A percentile compares a stretch with the other conserved stretches of the same genome.
Conservation (phyloP, 2,113 vertebrate species). For the Condylura cristata region DNA sequence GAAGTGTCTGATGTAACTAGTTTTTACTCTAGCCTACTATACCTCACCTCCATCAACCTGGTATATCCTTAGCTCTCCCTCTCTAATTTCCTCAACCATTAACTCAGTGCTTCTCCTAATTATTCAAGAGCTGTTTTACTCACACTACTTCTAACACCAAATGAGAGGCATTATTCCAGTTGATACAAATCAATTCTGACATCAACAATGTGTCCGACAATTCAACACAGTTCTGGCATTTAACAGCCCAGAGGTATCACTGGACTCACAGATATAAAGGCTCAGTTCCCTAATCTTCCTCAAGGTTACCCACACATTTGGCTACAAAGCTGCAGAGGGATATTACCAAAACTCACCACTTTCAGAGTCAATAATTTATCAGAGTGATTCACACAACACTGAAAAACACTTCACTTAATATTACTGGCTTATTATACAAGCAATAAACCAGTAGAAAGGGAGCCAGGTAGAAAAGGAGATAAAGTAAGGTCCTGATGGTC, state of each 20-base stretch:
- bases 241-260: neutral
- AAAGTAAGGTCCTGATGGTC: neutral
- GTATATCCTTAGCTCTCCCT: neutral
- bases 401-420: neutral
- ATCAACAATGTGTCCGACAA: neutral
- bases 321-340: neutral
- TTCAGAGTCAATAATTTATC: neutral
- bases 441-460: no score
- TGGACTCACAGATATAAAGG: neutral
- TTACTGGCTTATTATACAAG: neutral
- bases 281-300: neutral
- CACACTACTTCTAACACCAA: neutral
- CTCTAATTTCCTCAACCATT: neutral
- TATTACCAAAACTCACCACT: neutral
- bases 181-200: neutral
- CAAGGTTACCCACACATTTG: neutral
- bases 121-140: neutral
- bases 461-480: neutral
- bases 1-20: neutral
- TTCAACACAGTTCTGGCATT: neutral
- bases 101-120: neutral
- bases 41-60: neutral
- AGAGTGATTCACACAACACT: neutral
- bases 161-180: neutral
- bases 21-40: neutral